Evolutionary conservation across 1,140 invertebrate genomes (phyloP), one percentile per base, ranked within the genome.

Genomic region (Bombyx mandarina): DNA sequence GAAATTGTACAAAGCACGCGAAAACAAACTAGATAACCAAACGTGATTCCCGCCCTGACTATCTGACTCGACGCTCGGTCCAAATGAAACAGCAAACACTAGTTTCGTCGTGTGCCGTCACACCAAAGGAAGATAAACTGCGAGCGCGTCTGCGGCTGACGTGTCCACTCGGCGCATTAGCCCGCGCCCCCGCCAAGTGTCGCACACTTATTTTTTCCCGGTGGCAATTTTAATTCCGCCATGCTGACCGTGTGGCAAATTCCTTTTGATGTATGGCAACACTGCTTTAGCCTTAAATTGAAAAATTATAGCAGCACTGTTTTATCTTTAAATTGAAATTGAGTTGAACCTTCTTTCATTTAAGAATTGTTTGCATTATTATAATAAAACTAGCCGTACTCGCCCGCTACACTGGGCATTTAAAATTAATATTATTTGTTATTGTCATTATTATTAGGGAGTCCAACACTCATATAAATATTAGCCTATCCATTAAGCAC

Each of bases 111-210:
- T 49, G 67, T 79, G 74, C 78, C 76, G 77, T 76, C 67, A 73
- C 71, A 72, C 64, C 73, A 75, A 74, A 82, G 75, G 62, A 79
- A 82, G 81, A 86, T 80, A 86, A 86, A 86, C 78, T 79, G 77
- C 73, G 75, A 53, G 61, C 66, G 75, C 45, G 53, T 61, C 78
- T 86, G 82, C 61, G 52, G 62, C 43, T 84, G 82, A 86, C 82
- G 72, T 73, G 75, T 77, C 79, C 79, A 82, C 79, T 84, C 75
- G 65, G 62, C 69, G 71, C 71, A 79, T 78, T 79, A 77, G 74
- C 63, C 26, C 77, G 71, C 82, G 75, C 77, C 69, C 75, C 71
- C 78, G 72, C 62, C 69, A 67, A 69, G 75, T 80, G 75, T 74
- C 77, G 75, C 71, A 77, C 71, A 74, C 71, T 75, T 73, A 73